These are phyloP conservation scores for Apamea crenata DNA, from an alignment of 2,888 invertebrate genomes.

Conservation along the genomic window DNA sequence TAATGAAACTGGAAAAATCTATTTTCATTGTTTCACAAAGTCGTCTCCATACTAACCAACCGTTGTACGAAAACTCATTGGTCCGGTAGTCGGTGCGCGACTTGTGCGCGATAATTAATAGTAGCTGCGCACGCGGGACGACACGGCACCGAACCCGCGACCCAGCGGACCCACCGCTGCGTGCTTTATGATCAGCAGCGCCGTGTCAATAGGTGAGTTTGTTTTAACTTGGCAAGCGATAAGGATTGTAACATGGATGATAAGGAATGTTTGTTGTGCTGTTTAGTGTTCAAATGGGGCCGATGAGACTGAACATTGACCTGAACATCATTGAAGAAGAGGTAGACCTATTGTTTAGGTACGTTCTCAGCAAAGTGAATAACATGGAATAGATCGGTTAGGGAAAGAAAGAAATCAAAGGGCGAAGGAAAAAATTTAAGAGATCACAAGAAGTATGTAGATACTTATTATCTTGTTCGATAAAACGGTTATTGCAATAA, in stretches of 20 bases:
- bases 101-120: conserved; percentile 79
- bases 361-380: not conserved
- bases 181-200: conserved; percentile 65
- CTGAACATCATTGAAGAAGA: not conserved
- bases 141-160: conserved; percentile 74
- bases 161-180: conserved; percentile 72
- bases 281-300: not conserved
- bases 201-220: conserved; percentile 59
- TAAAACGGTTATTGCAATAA: not conserved
- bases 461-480: not conserved
- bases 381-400: not conserved
- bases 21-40: not conserved
- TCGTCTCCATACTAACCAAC: conserved; percentile 53
- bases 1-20: not conserved
- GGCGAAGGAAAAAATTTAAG: not conserved
- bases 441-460: not conserved
- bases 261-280: conserved; percentile 1
- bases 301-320: not conserved
- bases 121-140: conserved; percentile 77
- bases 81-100: conserved; percentile 64
- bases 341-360: not conserved
- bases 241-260: not conserved
- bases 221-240: conserved; percentile 35
- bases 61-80: conserved; percentile 46
- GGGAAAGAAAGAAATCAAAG: not conserved